Evolutionary conservation across 2,797 vertebrate species (phyloP).

Genomic region (Acropternis orthonyx): DNA sequence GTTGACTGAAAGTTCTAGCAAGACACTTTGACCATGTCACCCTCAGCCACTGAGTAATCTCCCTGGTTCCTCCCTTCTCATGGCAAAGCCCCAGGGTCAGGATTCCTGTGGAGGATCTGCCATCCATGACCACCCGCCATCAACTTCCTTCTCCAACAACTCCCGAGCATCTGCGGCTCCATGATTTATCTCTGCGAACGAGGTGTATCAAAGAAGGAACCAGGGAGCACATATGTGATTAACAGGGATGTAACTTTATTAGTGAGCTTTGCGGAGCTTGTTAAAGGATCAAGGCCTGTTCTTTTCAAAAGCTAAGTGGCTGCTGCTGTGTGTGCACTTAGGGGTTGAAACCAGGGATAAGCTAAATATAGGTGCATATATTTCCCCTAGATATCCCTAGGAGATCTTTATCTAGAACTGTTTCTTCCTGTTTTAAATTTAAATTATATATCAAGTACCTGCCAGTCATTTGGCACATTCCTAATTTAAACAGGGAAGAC

Average conservation of each 20-base stretch:
- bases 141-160: neutral
- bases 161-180: neutral
- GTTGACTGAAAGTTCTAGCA: neutral
- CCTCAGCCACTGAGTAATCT: neutral
- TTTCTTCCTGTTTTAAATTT: constrained; percentile 71
- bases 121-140: neutral
- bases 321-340: constrained; percentile 30
- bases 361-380: constrained; percentile 65
- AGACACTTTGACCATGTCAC: neutral
- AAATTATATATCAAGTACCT: constrained; percentile 66
- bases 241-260: neutral
- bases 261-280: constrained; percentile 10
- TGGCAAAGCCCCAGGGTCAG: neutral
- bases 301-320: constrained; percentile 28
- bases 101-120: neutral
- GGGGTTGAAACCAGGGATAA: constrained; percentile 52
- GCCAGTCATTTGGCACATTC: constrained; percentile 70
- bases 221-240: neutral
- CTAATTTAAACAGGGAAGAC: constrained; percentile 68
- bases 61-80: neutral
- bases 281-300: constrained; percentile 35
- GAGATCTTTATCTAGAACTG: constrained; percentile 64
- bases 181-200: neutral
- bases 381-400: constrained; percentile 55
- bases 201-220: neutral